These are phyloP conservation scores for Pelobates fuscus DNA, from an alignment of 2,113 vertebrate species.

Conservation along the genomic window DNA sequence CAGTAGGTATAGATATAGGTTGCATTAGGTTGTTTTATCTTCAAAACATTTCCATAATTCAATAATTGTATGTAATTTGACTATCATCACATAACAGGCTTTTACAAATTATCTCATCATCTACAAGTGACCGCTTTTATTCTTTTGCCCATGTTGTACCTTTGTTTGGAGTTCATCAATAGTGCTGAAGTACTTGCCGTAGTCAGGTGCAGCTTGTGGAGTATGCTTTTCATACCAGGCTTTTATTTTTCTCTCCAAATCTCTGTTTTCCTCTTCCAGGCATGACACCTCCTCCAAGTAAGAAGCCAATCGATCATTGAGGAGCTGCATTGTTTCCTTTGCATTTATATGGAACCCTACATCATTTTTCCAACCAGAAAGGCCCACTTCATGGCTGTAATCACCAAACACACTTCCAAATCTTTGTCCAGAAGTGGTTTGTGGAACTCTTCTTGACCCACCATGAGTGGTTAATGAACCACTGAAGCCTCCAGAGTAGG, in stretches of 20 bases:
- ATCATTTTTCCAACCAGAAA: slow-evolving; percentile 47
- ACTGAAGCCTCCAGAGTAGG: no score
- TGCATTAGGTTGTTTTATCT: no score
- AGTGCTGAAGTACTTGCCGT: slow-evolving; percentile 54
- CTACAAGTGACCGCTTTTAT: no score
- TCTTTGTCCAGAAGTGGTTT: background rate
- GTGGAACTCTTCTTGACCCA: slow-evolving; percentile 6
- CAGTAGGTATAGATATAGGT: no score
- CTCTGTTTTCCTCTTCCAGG: slow-evolving; percentile 70
- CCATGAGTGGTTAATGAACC: background rate
- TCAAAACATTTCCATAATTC: no score
- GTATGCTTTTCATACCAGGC: slow-evolving; percentile 50
- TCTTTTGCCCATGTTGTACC: slow-evolving; percentile 49
- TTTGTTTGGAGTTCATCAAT: slow-evolving; percentile 60
- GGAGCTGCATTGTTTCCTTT: slow-evolving; percentile 73
- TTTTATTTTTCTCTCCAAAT: slow-evolving; percentile 64
- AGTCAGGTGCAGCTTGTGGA: slow-evolving; percentile 47
- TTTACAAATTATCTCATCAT: no score
- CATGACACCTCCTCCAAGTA: slow-evolving; percentile 70
- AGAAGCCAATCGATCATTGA: slow-evolving; percentile 74
- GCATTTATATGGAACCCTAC: slow-evolving; percentile 57
- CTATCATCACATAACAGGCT: no score
- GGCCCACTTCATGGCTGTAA: background rate
- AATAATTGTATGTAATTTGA: no score
- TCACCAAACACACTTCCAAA: background rate